phyloP scores from a whole-genome alignment of 2,888 invertebrate species.

The Heteromyza rotundicornis region DNA sequence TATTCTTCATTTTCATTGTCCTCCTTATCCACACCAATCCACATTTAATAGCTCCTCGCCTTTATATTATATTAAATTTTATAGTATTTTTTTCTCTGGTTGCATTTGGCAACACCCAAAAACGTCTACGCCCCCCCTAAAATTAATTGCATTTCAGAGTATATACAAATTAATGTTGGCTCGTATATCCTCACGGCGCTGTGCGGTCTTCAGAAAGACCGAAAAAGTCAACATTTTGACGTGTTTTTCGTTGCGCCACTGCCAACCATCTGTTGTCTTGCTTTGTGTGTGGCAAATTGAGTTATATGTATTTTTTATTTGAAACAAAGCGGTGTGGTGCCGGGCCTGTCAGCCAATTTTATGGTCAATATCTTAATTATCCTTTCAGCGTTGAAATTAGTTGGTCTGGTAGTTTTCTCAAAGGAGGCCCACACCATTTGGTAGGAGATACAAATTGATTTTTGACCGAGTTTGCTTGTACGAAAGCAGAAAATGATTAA shows the following conservation, averaged over 20 bases:
- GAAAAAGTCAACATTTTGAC: slow-evolving; percentile 19
- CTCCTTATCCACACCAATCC: background rate
- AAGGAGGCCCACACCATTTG: too few species aligned
- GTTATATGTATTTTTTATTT: slow-evolving; percentile 4
- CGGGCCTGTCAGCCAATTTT: slow-evolving; percentile 17
- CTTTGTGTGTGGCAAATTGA: slow-evolving; percentile 29
- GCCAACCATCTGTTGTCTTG: slow-evolving; percentile 7
- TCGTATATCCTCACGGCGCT: background rate
- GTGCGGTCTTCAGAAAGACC: background rate
- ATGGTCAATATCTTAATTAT: slow-evolving; percentile 27
- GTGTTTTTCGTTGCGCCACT: slow-evolving; percentile 18
- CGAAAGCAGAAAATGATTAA: too few species aligned
- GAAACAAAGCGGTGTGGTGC: background rate
- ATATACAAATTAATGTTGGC: slow-evolving; percentile 7
- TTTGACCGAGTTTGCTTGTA: too few species aligned
- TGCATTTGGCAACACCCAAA: slow-evolving; percentile 1
- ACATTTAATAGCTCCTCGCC: background rate
- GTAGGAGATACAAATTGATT: too few species aligned
- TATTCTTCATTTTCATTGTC: background rate
- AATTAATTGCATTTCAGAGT: slow-evolving; percentile 13
- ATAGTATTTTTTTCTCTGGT: background rate
- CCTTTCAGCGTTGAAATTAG: too few species aligned
- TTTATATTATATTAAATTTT: background rate
- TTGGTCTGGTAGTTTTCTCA: too few species aligned
- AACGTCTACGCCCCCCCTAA: slow-evolving; percentile 14